Evolutionary conservation across 2,113 vertebrate genomes (phyloP).

Genomic region (Oryctolagus cuniculus): mOryCun1.1 NC_091432.1:211113501-211114000

Average conservation of each 20-base stretch:
- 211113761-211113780: background rate
- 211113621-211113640: background rate
- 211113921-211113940: too few species aligned
- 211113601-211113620: background rate
- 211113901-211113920: too few species aligned
- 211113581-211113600: background rate
- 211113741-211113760: background rate
- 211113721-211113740: background rate
- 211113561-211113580: background rate
- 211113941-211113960: too few species aligned
- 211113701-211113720: background rate
- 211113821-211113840: background rate
- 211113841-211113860: background rate
- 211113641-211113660: background rate
- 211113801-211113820: background rate
- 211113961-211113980: too few species aligned
- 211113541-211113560: too few species aligned
- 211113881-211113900: too few species aligned
- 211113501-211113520: background rate
- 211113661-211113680: background rate
- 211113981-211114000: too few species aligned
- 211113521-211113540: background rate
- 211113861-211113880: background rate
- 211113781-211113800: background rate
- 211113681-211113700: background rate